Conservation (phyloP, 2,888 invertebrate species). For the Allolobophora icterica region DNA sequence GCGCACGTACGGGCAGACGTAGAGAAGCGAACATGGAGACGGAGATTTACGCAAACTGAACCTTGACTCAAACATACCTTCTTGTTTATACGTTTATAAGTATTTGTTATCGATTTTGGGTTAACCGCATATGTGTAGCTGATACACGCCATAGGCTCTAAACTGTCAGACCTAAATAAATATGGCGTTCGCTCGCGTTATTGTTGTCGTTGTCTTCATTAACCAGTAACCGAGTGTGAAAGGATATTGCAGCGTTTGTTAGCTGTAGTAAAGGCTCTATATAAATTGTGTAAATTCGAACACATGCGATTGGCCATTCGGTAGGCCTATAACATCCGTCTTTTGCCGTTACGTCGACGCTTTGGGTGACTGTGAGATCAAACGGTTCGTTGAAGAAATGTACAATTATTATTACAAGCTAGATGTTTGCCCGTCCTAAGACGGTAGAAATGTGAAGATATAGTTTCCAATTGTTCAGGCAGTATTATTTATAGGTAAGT, state of each 20-base stretch:
- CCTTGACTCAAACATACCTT: background rate
- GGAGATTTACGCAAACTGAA: background rate
- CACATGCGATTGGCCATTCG: background rate
- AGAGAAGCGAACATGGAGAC: background rate
- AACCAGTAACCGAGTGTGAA: background rate
- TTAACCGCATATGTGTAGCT: background rate
- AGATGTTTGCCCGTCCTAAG: too few relatives aligned
- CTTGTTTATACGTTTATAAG: background rate
- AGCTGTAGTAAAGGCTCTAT: too few relatives aligned
- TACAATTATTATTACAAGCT: background rate
- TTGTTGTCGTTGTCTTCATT: background rate
- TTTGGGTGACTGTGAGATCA: background rate
- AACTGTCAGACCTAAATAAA: background rate
- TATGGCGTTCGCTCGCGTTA: background rate
- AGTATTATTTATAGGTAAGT: too few relatives aligned
- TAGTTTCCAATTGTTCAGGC: too few relatives aligned
- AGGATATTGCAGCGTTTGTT: too few relatives aligned
- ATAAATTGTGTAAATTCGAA: too few relatives aligned
- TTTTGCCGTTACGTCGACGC: background rate
- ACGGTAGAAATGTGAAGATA: too few relatives aligned
- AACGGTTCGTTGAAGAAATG: background rate
- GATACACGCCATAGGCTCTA: background rate
- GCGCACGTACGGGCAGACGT: background rate
- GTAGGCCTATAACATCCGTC: background rate
- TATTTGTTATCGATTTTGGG: background rate